Evolutionary conservation across 2,797 vertebrate genomes (phyloP).

Genomic region (Centropyge bicolor): DNA sequence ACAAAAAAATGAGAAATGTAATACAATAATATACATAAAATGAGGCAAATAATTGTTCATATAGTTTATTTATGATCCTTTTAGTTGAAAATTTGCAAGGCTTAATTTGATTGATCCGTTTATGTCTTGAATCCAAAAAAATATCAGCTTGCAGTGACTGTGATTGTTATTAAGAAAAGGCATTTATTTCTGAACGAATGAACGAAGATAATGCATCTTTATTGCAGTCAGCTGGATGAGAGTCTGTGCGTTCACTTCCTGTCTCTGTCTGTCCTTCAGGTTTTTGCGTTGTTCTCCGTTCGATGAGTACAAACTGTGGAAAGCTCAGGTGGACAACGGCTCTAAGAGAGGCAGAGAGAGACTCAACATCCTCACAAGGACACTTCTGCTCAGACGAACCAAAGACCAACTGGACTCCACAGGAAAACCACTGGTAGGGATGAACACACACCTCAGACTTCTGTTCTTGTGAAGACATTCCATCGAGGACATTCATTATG

Average conservation of each 20-base stretch:
- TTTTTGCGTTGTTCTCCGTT: conserved; percentile 96
- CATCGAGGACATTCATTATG: neutral
- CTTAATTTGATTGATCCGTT: neutral
- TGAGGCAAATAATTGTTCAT: neutral
- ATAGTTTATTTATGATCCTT: neutral
- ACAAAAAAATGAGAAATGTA: neutral
- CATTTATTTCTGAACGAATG: no score
- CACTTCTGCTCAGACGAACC: conserved; percentile 91
- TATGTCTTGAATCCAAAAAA: neutral
- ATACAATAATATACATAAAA: neutral
- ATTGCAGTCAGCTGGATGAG: neutral
- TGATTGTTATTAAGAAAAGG: no score
- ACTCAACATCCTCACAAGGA: conserved; percentile 92
- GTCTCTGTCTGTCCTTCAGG: conserved; percentile 72
- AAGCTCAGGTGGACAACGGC: conserved; percentile 94
- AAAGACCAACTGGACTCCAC: conserved; percentile 90
- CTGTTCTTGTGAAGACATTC: neutral
- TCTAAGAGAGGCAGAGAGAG: conserved; percentile 93
- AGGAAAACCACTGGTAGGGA: conserved; percentile 91
- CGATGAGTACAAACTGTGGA: conserved; percentile 95
- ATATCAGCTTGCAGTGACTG: no score
- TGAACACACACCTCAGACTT: neutral
- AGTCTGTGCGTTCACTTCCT: neutral
- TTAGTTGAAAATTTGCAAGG: neutral
- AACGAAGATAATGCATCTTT: neutral